A percentile compares a stretch with the other conserved stretches of the same genome.
These are phyloP conservation scores for Microctonus brassicae DNA, from an alignment of 2,888 invertebrate genomes.

Conservation along the genomic window DNA sequence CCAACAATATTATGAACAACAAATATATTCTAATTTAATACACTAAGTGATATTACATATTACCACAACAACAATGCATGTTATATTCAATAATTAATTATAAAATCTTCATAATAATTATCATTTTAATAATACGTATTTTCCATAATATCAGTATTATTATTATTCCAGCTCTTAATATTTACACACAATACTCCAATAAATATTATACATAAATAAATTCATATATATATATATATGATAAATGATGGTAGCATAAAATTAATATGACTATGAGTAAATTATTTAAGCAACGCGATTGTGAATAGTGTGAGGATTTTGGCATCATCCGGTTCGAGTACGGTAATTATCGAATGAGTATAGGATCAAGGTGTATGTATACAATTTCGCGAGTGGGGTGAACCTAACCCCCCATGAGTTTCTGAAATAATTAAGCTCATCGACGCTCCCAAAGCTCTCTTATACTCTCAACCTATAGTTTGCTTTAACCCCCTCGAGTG, in stretches of 20 bases:
- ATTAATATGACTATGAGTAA: constrained; percentile 16
- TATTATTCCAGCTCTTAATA: not conserved
- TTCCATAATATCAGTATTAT: not conserved
- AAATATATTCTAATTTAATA: too few relatives aligned
- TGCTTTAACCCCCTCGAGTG: constrained; percentile 17
- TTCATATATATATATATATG: too few relatives aligned
- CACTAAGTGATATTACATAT: not conserved
- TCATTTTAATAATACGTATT: not conserved
- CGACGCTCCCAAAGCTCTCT: constrained; percentile 38
- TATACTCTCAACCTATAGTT: constrained; percentile 10
- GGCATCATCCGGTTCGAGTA: constrained; percentile 27
- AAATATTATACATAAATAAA: not conserved
- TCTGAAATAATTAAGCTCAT: constrained; percentile 43
- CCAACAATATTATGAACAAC: too few relatives aligned
- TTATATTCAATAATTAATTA: not conserved
- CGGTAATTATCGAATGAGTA: constrained; percentile 36
- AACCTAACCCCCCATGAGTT: constrained; percentile 35
- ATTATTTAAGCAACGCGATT: constrained; percentile 13
- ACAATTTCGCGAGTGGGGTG: constrained; percentile 13
- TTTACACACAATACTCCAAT: not conserved
- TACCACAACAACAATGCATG: not conserved
- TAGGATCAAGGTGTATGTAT: not conserved
- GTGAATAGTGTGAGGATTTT: constrained; percentile 20
- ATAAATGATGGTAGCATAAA: not conserved
- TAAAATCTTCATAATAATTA: not conserved